Evolutionary conservation across 2,113 vertebrate genomes (phyloP).

Genomic region (Gracilinanus agilis): DNA sequence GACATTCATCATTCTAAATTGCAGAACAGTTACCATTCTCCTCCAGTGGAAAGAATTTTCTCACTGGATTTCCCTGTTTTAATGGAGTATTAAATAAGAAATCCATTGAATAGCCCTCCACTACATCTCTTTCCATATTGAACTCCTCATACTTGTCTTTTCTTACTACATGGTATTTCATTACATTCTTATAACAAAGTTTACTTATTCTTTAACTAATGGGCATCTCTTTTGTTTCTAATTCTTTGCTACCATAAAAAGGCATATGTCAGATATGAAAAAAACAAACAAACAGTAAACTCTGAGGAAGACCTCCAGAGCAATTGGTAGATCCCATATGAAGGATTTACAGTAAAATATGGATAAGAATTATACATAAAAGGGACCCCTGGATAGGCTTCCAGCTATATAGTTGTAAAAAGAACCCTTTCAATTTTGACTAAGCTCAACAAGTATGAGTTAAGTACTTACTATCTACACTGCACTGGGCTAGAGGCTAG

Average conservation of each 20-base stretch:
- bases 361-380: not conserved
- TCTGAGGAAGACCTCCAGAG: not conserved
- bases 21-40: conserved; percentile 32
- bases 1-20: conserved; percentile 37
- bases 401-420: not conserved
- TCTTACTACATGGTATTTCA: not conserved
- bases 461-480: not conserved
- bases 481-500: not conserved
- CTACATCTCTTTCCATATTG: not conserved
- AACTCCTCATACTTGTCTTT: not conserved
- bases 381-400: not conserved
- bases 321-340: not conserved
- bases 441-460: not conserved
- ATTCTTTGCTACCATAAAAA: not conserved
- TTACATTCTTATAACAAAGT: not conserved
- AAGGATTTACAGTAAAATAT: not conserved
- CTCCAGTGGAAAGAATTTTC: not conserved
- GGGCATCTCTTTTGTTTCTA: not conserved
- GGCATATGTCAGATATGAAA: not conserved
- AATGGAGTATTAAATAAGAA: not conserved
- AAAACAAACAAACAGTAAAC: not conserved
- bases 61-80: not conserved
- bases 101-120: not conserved
- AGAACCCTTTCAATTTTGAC: not conserved
- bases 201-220: not conserved